A percentile compares a stretch with the other conserved stretches of the same genome.
Evolutionary conservation across 64 coral and sea anemone species (phyloP).

Genomic region (Stichodactyla mertensii): DNA sequence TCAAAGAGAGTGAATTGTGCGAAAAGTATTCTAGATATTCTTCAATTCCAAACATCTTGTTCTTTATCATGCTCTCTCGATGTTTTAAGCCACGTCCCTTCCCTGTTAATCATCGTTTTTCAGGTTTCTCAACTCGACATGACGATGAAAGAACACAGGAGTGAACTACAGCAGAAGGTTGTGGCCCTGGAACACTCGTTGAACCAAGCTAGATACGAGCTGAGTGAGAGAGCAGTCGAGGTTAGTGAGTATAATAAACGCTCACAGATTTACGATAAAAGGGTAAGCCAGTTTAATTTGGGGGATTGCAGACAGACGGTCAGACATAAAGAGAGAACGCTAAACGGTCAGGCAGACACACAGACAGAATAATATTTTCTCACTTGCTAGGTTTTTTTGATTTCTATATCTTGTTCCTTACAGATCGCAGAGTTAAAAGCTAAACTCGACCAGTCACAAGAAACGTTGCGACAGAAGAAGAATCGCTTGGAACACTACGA

Average conservation of each 20-base stretch:
- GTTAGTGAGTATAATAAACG: conserved; percentile 10
- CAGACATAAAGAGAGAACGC: no score
- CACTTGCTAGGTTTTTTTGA: no score
- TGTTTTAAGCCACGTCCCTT: not conserved
- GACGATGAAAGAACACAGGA: conserved; percentile 88
- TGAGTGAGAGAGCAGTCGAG: conserved; percentile 92
- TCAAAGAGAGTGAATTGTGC: no score
- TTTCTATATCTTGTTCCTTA: not conserved
- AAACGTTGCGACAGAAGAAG: conserved; percentile 78
- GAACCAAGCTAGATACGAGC: conserved; percentile 83
- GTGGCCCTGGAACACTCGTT: conserved; percentile 76
- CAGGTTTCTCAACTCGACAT: conserved; percentile 90
- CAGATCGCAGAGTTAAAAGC: conserved; percentile 85
- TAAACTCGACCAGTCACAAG: conserved; percentile 78
- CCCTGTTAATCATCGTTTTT: not conserved
- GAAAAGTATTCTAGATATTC: no score
- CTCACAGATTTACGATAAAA: not conserved
- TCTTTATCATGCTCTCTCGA: not conserved
- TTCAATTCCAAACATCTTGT: no score
- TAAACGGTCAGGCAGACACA: no score
- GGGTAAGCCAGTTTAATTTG: not conserved
- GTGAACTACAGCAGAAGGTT: conserved; percentile 78
- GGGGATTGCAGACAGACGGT: no score
- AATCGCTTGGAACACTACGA: conserved; percentile 74
- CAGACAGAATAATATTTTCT: no score